These are phyloP conservation scores for Tachycineta bicolor DNA, from an alignment of 2,113 vertebrate species.

Conservation along the genomic window DNA sequence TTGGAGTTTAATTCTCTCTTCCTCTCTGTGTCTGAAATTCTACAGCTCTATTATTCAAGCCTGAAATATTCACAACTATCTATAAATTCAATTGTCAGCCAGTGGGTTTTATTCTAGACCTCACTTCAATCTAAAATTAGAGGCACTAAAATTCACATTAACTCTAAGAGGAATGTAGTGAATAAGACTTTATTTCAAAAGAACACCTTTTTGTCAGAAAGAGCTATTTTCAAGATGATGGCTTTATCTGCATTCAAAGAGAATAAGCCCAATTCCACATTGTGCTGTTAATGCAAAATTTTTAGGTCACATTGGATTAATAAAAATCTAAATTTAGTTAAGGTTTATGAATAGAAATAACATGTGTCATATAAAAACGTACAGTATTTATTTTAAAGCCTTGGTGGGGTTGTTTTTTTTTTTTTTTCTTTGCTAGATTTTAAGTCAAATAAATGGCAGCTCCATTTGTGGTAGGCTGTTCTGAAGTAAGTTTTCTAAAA, in stretches of 20 bases:
- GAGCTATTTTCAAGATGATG: constrained; percentile 93
- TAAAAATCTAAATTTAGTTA: constrained; percentile 81
- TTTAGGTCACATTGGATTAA: constrained; percentile 83
- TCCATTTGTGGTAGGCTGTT: neutral
- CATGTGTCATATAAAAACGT: constrained; percentile 57
- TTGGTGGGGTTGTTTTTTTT: constrained; percentile 47
- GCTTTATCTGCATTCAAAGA: constrained; percentile 93
- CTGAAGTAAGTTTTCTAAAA: neutral
- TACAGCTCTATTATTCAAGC: constrained; percentile 92
- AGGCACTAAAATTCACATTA: constrained; percentile 97
- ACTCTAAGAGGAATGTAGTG: constrained; percentile 87
- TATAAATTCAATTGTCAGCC: constrained; percentile 97
- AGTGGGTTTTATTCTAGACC: constrained; percentile 88
- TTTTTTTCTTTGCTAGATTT: constrained; percentile 55
- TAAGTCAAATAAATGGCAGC: constrained; percentile 14
- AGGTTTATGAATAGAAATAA: constrained; percentile 81
- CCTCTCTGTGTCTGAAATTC: constrained; percentile 85
- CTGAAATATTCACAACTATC: constrained; percentile 95
- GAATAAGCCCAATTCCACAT: constrained; percentile 86
- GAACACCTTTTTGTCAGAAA: constrained; percentile 92
- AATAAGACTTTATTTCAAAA: constrained; percentile 91
- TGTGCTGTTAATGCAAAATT: constrained; percentile 91
- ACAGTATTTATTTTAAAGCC: constrained; percentile 77
- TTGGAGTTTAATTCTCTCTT: constrained; percentile 80
- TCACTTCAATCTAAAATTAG: constrained; percentile 93